Conservation (phyloP, 2,888 invertebrate genomes). For the Aspidapion aeneum region DNA sequence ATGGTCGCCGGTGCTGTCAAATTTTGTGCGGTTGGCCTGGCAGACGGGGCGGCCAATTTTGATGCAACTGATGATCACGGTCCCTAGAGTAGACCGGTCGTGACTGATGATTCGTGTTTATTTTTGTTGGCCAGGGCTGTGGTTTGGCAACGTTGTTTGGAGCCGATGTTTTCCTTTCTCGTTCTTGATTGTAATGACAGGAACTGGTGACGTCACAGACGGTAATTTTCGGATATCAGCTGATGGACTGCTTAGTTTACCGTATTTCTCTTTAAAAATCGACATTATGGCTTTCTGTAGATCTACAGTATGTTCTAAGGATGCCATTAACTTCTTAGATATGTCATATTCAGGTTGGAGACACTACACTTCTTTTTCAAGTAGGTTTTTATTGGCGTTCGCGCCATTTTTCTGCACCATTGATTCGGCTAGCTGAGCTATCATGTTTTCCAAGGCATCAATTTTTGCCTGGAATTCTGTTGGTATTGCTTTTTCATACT, state of each 20-base stretch:
- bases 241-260: not conserved
- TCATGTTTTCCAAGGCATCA: too few relatives aligned
- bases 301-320: not conserved
- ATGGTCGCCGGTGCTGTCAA: not conserved
- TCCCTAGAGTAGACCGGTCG: too few relatives aligned
- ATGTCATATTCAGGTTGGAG: not conserved
- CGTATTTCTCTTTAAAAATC: not conserved
- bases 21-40: not conserved
- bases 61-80: too few relatives aligned
- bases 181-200: not conserved
- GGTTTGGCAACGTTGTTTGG: not conserved
- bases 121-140: not conserved
- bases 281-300: not conserved
- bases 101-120: not conserved
- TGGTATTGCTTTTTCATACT: too few relatives aligned
- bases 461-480: not conserved
- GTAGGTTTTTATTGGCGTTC: too few relatives aligned
- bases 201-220: not conserved
- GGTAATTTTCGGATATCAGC: not conserved
- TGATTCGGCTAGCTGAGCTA: too few relatives aligned
- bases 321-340: not conserved
- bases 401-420: too few relatives aligned
- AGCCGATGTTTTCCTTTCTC: too few relatives aligned
- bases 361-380: not conserved
- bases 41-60: not conserved